Base-by-base conservation (phyloP, 2,888 invertebrate genomes). In the Isotomurus palustris region DNA sequence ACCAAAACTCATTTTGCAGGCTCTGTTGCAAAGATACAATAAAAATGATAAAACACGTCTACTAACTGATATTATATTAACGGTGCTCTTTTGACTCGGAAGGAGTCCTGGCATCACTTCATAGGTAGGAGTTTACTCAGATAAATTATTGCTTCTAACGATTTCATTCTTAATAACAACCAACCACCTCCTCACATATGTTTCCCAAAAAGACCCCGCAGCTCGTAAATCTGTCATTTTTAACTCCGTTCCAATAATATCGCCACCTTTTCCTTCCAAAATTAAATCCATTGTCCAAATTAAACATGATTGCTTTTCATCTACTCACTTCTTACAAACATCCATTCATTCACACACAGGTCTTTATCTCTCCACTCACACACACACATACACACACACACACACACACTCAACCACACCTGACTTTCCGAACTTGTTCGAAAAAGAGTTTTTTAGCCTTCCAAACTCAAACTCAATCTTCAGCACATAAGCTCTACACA, bases 151-250 rank as follows among this genome's bases (percentile, higher is more conserved):
- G 43, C 10, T 22, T 24, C 22, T 43, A 43, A 22, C 24, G 12
- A 43, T 22, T 43, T 22, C 43, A 4, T 19, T 22, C 43, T 22
- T 43, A 43, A 43, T 43, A 43, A 43, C 14, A 32, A 19, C 44
- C 8, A 44, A 44, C 44, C 12, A 22, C 29, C 47, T 28, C 28
- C n/a, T 38, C 36, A 38, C 50, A 50, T 38, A 38, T 50, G 40
- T 50, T 50, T 50, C 25, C 19, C 10, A n/a, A 25, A 38, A 38
- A 38, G 40, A 22, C 38, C 24, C 40, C 50, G 38, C 24, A 17
- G 17, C 38, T 50, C 50, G 27, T 50, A 50, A 50, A 50, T 38
- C 50, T 50, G 50, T 50, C 50, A 50, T 25, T 50, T 50, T 50
- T 50, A 50, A 50, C 40, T 50, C 50, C 35, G 27, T 21, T 32